phyloP scores from a whole-genome alignment of 2,113 vertebrate genomes.

The Poicephalus gulielmi region DNA sequence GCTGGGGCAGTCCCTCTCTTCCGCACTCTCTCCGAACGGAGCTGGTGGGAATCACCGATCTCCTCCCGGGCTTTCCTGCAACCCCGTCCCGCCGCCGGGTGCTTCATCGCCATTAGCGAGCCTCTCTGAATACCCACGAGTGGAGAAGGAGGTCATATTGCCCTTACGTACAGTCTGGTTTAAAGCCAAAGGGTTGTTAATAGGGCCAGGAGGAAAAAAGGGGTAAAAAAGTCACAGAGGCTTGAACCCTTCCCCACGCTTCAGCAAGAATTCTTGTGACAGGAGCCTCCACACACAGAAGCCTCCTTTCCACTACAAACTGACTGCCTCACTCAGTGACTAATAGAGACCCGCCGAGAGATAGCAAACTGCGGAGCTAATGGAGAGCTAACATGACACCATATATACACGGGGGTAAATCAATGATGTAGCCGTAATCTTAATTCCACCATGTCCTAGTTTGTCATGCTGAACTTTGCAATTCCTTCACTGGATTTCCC shows the following conservation, averaged over 20 bases:
- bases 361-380: background rate
- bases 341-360: background rate
- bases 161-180: background rate
- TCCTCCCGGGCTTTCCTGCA: background rate
- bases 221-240: accelerated
- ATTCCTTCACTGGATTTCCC: background rate
- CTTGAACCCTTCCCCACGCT: accelerated
- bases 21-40: accelerated
- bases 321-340: background rate
- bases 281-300: background rate
- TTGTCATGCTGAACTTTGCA: background rate
- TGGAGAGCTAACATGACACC: background rate
- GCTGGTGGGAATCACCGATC: background rate
- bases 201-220: too few species aligned
- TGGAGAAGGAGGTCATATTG: accelerated
- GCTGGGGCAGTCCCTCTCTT: accelerated
- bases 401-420: background rate
- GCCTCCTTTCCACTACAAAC: too few species aligned
- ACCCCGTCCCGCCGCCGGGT: background rate
- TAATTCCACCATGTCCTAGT: background rate
- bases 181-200: background rate
- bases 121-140: accelerated
- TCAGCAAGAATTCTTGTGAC: background rate
- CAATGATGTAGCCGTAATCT: background rate
- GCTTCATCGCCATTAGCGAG: background rate